Conservation (phyloP, 1,140 invertebrate species). For the Aphidius ervi region DNA sequence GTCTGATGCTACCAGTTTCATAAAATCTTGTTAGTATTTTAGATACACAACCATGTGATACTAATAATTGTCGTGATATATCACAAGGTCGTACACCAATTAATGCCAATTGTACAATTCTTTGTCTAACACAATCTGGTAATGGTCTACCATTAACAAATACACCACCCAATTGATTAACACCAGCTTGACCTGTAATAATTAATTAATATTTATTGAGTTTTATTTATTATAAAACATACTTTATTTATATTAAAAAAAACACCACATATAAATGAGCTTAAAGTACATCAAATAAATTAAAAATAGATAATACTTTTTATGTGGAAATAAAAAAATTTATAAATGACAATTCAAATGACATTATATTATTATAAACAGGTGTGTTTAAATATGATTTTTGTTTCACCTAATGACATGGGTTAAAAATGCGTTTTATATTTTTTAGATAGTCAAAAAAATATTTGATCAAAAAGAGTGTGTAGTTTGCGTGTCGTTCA, state of each 20-base stretch:
- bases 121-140: slow-evolving; percentile 87
- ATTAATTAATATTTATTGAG: too few relatives aligned
- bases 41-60: slow-evolving; percentile 94
- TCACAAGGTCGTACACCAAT: slow-evolving; percentile 91
- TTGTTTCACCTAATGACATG: slow-evolving; percentile 25
- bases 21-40: slow-evolving; percentile 97
- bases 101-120: slow-evolving; percentile 90
- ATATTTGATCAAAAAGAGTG: slow-evolving; percentile 9
- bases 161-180: slow-evolving; percentile 93
- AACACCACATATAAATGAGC: not conserved
- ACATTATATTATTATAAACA: slow-evolving; percentile 25
- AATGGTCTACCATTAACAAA: slow-evolving; percentile 94
- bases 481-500: slow-evolving; percentile 26
- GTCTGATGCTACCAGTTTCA: slow-evolving; percentile 88
- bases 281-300: not conserved
- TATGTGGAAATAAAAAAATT: too few relatives aligned
- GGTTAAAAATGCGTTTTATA: not conserved
- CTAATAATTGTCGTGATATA: slow-evolving; percentile 89
- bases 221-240: too few relatives aligned
- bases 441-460: not conserved
- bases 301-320: not conserved
- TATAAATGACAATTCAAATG: slow-evolving; percentile 6
- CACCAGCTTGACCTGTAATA: slow-evolving; percentile 81
- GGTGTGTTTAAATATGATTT: slow-evolving; percentile 26
- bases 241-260: not conserved